These are phyloP conservation scores for Percopsis omiscomaycus DNA, from an alignment of 2,797 vertebrate genomes.

Conservation along the genomic window DNA sequence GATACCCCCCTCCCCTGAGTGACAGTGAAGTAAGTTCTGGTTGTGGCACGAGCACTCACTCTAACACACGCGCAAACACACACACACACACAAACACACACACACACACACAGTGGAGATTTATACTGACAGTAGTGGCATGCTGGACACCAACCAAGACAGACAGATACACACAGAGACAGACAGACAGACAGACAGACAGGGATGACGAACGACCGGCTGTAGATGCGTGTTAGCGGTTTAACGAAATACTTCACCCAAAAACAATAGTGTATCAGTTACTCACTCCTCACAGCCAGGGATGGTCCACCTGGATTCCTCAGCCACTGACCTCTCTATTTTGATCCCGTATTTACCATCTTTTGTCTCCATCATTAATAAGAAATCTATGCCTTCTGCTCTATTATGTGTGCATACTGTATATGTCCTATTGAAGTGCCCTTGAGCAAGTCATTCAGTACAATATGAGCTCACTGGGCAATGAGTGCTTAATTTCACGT, in stretches of 20 bases:
- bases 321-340: no score
- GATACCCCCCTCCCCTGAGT: constrained; percentile 51
- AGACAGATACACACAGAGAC: constrained; percentile 12
- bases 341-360: no score
- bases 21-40: constrained; percentile 71
- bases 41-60: constrained; percentile 40
- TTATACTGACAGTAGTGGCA: constrained; percentile 60
- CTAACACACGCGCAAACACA: no score
- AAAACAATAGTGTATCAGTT: no score
- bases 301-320: no score
- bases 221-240: no score
- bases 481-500: no score
- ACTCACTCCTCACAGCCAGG: no score
- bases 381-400: no score
- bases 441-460: constrained; percentile 16
- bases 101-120: constrained; percentile 50
- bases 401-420: not conserved
- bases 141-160: constrained; percentile 49
- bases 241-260: no score
- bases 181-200: constrained; percentile 38
- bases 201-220: constrained; percentile 12
- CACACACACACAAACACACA: constrained; percentile 9
- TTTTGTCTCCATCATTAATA: no score
- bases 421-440: constrained; percentile 14
- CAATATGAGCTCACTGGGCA: no score